These are phyloP conservation scores for Centrocercus urophasianus DNA, from an alignment of 2,113 vertebrate genomes.

Conservation along the genomic window DNA sequence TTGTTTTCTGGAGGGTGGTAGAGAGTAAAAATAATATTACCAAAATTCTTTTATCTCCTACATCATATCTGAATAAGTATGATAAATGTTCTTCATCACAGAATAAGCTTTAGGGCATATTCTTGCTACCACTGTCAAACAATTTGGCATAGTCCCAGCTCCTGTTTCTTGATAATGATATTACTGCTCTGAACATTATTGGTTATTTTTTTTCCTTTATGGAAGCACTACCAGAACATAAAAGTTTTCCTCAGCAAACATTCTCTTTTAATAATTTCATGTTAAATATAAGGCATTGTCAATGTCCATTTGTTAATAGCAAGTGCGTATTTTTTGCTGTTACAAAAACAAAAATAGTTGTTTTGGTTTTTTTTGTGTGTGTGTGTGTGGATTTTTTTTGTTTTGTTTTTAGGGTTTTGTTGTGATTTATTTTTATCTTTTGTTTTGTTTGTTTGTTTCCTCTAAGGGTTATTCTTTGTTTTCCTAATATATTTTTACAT, in stretches of 20 bases:
- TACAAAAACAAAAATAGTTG: neutral
- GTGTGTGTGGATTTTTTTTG: neutral
- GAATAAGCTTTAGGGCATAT: neutral
- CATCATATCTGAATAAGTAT: neutral
- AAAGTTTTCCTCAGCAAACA: neutral
- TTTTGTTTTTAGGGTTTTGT: neutral
- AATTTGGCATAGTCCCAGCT: neutral
- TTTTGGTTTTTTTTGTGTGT: neutral
- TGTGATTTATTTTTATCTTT: neutral
- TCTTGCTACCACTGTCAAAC: neutral
- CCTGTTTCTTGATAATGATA: neutral
- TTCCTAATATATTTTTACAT: neutral
- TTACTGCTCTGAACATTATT: neutral
- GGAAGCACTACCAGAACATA: neutral
- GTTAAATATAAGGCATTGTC: neutral
- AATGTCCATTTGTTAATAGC: neutral
- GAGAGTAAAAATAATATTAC: neutral
- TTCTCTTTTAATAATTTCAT: neutral
- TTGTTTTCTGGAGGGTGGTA: neutral
- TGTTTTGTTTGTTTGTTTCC: neutral
- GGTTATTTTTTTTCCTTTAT: neutral
- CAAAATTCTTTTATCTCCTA: neutral
- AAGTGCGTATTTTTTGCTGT: neutral
- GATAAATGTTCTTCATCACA: conserved; percentile 5
- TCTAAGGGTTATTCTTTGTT: neutral